Evolutionary conservation across 2,888 invertebrate species (phyloP).

Genomic region (Hydroisotoma schaefferi): DNA sequence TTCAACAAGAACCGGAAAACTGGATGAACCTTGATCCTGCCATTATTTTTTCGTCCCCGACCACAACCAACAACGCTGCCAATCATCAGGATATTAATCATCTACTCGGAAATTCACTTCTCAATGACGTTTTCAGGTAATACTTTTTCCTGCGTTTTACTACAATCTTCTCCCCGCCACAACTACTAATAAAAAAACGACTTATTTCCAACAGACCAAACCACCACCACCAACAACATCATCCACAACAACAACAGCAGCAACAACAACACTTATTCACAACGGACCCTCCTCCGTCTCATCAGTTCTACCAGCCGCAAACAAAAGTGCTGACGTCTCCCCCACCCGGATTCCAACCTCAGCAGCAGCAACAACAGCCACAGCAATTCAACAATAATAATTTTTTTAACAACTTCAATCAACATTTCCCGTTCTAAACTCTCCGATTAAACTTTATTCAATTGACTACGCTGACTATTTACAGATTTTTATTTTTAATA

Average conservation of each 20-base stretch:
- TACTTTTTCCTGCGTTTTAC: not conserved
- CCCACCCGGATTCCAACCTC: not conserved
- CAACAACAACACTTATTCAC: conserved; percentile 10
- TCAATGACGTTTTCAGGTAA: conserved; percentile 8
- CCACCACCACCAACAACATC: conserved; percentile 11
- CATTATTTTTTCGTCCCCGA: conserved; percentile 60
- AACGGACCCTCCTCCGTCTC: not conserved
- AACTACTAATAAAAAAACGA: not conserved
- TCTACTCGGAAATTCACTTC: conserved; percentile 1
- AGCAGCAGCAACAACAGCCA: not conserved
- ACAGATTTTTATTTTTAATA: no score
- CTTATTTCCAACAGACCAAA: not conserved
- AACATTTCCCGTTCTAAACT: conserved; percentile 12
- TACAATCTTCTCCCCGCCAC: not conserved
- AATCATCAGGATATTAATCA: conserved; percentile 3
- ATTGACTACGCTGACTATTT: not conserved
- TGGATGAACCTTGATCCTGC: conserved; percentile 93
- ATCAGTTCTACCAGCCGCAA: no score
- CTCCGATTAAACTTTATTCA: not conserved
- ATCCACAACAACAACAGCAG: conserved; percentile 3
- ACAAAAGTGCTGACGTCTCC: not conserved
- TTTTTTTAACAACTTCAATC: conserved; percentile 10
- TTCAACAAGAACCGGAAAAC: conserved; percentile 57
- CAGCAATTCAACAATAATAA: conserved; percentile 10
- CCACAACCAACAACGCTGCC: not conserved